Conservation (phyloP, 2,113 vertebrate genomes). For the Phyllopteryx taeniolatus region DNA sequence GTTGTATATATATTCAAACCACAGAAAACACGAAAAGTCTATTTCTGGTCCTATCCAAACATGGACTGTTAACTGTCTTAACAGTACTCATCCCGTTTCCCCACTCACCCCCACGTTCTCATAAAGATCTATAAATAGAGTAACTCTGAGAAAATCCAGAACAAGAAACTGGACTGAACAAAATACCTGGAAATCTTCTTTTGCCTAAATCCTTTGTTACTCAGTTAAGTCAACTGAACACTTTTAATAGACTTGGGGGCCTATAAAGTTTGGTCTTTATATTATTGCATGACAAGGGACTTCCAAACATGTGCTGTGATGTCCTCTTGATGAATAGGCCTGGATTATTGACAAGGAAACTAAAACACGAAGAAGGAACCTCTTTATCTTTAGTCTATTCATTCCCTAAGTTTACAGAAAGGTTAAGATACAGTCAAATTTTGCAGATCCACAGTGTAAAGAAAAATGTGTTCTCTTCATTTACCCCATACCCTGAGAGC, state of each 20-base stretch:
- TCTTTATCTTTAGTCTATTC: not conserved
- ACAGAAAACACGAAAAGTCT: constrained; percentile 46
- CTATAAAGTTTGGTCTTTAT: constrained; percentile 43
- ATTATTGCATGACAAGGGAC: constrained; percentile 26
- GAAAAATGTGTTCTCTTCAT: not conserved
- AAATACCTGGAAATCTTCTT: constrained; percentile 40
- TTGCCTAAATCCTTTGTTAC: constrained; percentile 45
- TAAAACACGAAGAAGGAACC: not conserved
- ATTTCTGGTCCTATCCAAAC: constrained; percentile 70
- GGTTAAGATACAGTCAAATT: not conserved
- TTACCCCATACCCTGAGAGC: not conserved
- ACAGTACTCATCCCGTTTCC: constrained; percentile 61
- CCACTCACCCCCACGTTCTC: constrained; percentile 62
- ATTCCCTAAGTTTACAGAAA: constrained; percentile 18
- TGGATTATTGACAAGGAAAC: constrained; percentile 14
- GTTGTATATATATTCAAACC: constrained; percentile 38
- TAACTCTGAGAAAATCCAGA: constrained; percentile 60
- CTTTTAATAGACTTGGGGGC: constrained; percentile 14
- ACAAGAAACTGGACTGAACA: constrained; percentile 45
- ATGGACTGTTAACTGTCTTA: constrained; percentile 53
- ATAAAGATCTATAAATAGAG: constrained; percentile 64
- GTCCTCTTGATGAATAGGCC: constrained; percentile 6
- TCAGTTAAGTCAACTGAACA: constrained; percentile 38
- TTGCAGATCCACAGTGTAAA: not conserved
- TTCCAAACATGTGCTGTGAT: constrained; percentile 11